Evolutionary conservation across 2,797 vertebrate species (phyloP).

Genomic region (Clarias laeviceps): DNA sequence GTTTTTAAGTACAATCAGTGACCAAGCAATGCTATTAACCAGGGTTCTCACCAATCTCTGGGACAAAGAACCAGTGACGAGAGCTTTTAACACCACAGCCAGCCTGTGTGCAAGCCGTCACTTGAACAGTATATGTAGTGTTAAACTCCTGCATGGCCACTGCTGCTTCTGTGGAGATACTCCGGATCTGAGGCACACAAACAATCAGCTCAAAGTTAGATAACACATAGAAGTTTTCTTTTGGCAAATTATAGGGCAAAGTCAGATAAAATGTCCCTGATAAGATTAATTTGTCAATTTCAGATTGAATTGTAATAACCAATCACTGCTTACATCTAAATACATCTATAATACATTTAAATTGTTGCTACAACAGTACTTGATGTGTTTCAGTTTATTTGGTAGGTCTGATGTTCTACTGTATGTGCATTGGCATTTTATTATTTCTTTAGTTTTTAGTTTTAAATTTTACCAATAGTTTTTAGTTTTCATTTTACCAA

Average conservation of each 20-base stretch:
- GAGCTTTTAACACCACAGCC: slow-evolving; percentile 85
- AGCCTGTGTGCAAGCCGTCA: slow-evolving; percentile 84
- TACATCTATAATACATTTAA: too few species aligned
- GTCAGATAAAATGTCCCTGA: too few species aligned
- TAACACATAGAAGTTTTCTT: background rate
- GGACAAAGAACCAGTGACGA: slow-evolving; percentile 76
- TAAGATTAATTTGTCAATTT: too few species aligned
- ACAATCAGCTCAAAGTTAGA: background rate
- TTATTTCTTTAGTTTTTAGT: too few species aligned
- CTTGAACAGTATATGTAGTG: slow-evolving; percentile 81
- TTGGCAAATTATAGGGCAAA: background rate
- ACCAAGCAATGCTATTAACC: background rate
- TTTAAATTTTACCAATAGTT: too few species aligned
- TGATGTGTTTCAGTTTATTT: too few species aligned
- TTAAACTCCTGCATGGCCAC: slow-evolving; percentile 79
- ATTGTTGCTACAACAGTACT: too few species aligned
- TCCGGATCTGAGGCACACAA: slow-evolving; percentile 71
- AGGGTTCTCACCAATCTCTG: slow-evolving; percentile 77
- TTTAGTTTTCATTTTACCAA: too few species aligned
- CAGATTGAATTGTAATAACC: too few species aligned
- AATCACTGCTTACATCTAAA: too few species aligned
- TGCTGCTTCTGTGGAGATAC: slow-evolving; percentile 59
- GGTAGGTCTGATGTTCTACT: too few species aligned
- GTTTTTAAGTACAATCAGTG: background rate
- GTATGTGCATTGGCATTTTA: too few species aligned